Percentiles rank a stretch among this genome's conserved stretches.
phyloP scores from a whole-genome alignment of 64 coral and sea anemone genomes.

The Pocillopora verrucosa region DNA sequence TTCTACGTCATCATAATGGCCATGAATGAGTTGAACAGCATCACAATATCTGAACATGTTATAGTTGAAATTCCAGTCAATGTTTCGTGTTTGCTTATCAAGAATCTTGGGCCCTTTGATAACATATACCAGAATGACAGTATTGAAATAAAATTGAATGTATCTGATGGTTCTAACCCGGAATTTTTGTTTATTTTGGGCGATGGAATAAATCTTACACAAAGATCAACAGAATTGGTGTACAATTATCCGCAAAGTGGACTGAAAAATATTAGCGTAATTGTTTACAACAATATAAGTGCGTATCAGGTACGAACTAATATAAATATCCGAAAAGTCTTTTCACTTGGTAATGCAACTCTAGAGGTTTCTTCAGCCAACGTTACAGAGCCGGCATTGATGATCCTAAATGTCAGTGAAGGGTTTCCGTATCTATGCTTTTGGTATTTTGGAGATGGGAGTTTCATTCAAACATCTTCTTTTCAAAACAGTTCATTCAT shows the following conservation, averaged over 20 bases:
- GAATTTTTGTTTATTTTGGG: slow-evolving; percentile 20
- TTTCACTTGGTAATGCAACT: slow-evolving; percentile 10
- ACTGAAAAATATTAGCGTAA: not conserved
- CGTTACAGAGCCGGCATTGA: slow-evolving; percentile 26
- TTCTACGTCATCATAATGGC: slow-evolving; percentile 22
- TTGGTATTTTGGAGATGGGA: slow-evolving; percentile 57
- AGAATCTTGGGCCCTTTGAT: slow-evolving; percentile 33
- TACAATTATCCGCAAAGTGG: slow-evolving; percentile 12
- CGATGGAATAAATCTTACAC: slow-evolving; percentile 43
- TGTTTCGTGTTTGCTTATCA: slow-evolving; percentile 10
- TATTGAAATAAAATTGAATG: slow-evolving; percentile 24
- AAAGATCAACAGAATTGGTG: slow-evolving; percentile 30
- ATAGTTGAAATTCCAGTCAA: slow-evolving; percentile 57
- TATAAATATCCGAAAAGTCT: slow-evolving; percentile 25
- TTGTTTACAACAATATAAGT: slow-evolving; percentile 64
- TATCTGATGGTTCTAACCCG: slow-evolving; percentile 47
- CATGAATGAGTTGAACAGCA: slow-evolving; percentile 31
- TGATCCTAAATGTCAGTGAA: slow-evolving; percentile 44
- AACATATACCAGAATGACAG: slow-evolving; percentile 52
- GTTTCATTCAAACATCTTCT: slow-evolving; percentile 11
- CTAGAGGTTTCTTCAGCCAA: slow-evolving; percentile 32
- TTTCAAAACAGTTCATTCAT: slow-evolving; percentile 20
- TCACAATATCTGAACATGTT: not conserved
- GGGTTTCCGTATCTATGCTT: slow-evolving; percentile 61
- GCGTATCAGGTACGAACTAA: not conserved